phyloP scores from a whole-genome alignment of 2,113 vertebrate genomes.

The Guaruba guarouba region DNA sequence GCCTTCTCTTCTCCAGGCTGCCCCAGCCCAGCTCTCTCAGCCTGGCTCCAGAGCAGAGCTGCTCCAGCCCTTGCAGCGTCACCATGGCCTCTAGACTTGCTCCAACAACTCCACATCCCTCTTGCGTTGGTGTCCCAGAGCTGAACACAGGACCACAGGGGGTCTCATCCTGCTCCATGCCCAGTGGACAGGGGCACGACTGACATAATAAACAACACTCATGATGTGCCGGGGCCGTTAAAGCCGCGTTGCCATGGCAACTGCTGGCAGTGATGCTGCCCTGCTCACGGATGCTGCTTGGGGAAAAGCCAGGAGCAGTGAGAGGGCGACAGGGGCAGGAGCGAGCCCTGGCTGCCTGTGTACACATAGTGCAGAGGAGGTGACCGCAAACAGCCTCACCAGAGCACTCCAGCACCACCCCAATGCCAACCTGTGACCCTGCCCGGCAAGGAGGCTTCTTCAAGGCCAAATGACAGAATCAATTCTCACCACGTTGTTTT shows the following conservation, averaged over 20 bases:
- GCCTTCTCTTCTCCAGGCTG: too few relatives aligned
- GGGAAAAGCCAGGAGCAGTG: background rate
- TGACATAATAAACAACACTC: constrained; percentile 25
- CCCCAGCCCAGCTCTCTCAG: too few relatives aligned
- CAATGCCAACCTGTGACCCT: background rate
- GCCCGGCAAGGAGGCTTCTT: background rate
- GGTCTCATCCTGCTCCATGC: background rate
- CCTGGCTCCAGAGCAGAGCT: background rate
- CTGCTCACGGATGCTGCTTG: fast-evolving
- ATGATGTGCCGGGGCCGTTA: background rate
- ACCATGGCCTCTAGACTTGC: background rate
- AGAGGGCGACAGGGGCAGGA: background rate
- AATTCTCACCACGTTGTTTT: constrained; percentile 4
- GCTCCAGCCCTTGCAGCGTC: background rate
- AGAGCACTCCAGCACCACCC: background rate
- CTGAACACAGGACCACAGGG: background rate
- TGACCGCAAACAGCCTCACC: fast-evolving
- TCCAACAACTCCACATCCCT: background rate
- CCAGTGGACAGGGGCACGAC: background rate
- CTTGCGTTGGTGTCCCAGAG: background rate
- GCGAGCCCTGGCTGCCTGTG: background rate
- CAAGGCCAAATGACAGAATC: background rate
- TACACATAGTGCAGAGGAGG: fast-evolving
- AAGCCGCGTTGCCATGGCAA: background rate
- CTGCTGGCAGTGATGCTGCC: background rate